Evolutionary conservation across 1,140 invertebrate species (phyloP), one percentile per base, ranked within the genome.

Genomic region (Drosophila obscura): DNA sequence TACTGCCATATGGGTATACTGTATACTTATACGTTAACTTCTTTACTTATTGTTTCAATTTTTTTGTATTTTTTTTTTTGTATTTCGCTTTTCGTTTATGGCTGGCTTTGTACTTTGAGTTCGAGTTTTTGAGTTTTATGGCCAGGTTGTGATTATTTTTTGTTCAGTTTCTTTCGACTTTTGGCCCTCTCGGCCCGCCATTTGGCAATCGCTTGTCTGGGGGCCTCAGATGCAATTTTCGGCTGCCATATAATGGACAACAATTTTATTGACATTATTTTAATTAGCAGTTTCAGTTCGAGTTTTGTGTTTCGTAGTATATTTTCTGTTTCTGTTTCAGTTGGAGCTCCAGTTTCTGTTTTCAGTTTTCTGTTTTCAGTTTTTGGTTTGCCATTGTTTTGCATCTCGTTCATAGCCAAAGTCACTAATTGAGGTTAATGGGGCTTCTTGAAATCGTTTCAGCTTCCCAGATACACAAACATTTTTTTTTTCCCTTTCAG

Each of bases 191-290:
- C 77, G 64, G 65, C 59, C 72, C 35, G 35, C 35, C 35, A 11
- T 88, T 88, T 88, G 83, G 83, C 83, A 88, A 88, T 88, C 68
- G 80, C 74, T 73, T 60, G 60, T 60, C 31, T 64, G 19, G 15
- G 13, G 13, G 49, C 16, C 67, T 79, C 67, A 81, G 76, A 77
- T 87, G 83, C 83, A 87, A 83, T 88, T 88, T 88, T 88, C 76
- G 68, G 72, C 65, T 69, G 68, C 76, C 78, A 62, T 76, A 88
- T 88, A 88, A 88, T 88, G 83, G 84, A 88, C 83, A 87, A 88
- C 83, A 88, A 88, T 88, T 88, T 88, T 88, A 88, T 88, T 88
- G 83, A 89, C 83, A 88, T 88, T 88, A 88, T 88, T 88, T 88
- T 88, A 88, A 88, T 88, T 88, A 83, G 83, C 83, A 88, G 76